These are phyloP conservation scores for Polymixis lichenea DNA, from an alignment of 2,888 invertebrate species.

Conservation along the genomic window DNA sequence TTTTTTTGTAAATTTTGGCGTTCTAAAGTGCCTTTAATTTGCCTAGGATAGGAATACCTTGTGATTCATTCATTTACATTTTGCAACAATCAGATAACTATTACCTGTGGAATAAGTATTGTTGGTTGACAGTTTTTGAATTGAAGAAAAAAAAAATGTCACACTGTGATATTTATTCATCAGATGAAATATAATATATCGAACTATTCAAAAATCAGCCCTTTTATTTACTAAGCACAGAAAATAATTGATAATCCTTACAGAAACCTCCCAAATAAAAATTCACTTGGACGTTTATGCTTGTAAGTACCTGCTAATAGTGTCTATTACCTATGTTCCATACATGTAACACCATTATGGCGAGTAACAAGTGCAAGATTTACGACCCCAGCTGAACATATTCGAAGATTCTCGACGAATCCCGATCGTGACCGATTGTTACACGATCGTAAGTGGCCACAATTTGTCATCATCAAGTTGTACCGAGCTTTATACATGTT, in stretches of 20 bases:
- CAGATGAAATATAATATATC: not conserved
- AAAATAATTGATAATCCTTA: too few relatives aligned
- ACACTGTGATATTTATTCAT: not conserved
- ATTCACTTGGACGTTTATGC: not conserved
- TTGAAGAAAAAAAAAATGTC: not conserved
- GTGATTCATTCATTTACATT: too few relatives aligned
- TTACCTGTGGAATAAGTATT: not conserved
- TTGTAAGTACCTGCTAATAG: not conserved
- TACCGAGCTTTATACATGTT: conserved; percentile 3
- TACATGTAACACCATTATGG: conserved; percentile 27
- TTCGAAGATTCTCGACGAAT: conserved; percentile 30
- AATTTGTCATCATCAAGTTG: conserved; percentile 57
- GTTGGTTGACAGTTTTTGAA: not conserved
- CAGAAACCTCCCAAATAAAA: not conserved
- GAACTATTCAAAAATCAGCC: too few relatives aligned
- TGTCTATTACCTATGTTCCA: not conserved
- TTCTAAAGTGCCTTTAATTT: too few relatives aligned
- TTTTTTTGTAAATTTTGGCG: too few relatives aligned
- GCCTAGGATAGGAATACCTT: too few relatives aligned
- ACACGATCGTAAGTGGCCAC: conserved; percentile 24
- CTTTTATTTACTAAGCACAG: too few relatives aligned
- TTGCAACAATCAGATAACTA: not conserved
- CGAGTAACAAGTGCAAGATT: conserved; percentile 25
- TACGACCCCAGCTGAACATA: conserved; percentile 15
- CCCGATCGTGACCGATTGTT: conserved; percentile 49